A percentile compares a stretch with the other conserved stretches of the same genome.
Evolutionary conservation across 2,888 invertebrate genomes (phyloP).

Genomic region (Lasiommata megera): DNA sequence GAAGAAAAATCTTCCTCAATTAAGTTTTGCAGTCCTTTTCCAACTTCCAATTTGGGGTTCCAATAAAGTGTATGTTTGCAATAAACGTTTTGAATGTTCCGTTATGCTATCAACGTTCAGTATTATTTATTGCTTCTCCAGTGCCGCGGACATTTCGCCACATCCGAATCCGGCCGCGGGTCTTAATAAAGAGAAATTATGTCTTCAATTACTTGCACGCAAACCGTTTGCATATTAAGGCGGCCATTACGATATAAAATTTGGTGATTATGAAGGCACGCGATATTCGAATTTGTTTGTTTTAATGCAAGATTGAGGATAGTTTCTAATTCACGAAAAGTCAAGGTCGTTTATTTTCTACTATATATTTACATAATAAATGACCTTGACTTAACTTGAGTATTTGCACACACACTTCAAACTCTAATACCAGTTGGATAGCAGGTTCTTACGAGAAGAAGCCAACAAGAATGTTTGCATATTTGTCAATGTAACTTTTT

Average conservation of each 20-base stretch:
- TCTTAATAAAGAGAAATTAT: slow-evolving; percentile 44
- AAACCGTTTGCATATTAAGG: slow-evolving; percentile 48
- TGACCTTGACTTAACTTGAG: no score
- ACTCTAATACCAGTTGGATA: no score
- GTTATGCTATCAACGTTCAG: slow-evolving; percentile 15
- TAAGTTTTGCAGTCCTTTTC: neutral
- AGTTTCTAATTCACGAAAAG: slow-evolving; percentile 16
- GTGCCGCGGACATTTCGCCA: slow-evolving; percentile 34
- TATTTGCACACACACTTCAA: no score
- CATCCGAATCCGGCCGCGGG: slow-evolving; percentile 35
- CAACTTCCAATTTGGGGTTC: slow-evolving; percentile 8
- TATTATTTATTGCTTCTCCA: slow-evolving; percentile 16
- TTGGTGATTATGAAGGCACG: slow-evolving; percentile 37
- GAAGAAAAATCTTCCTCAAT: neutral
- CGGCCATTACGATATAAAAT: slow-evolving; percentile 47
- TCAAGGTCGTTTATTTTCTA: neutral
- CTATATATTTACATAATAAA: no score
- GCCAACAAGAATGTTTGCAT: no score
- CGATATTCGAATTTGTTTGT: slow-evolving; percentile 35
- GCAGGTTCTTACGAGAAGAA: no score
- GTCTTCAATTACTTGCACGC: slow-evolving; percentile 53
- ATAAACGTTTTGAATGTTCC: slow-evolving; percentile 14
- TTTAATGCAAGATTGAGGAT: slow-evolving; percentile 13
- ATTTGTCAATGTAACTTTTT: no score
- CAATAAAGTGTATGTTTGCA: slow-evolving; percentile 9